Evolutionary conservation across 2,797 vertebrate genomes (phyloP), one percentile per base, ranked within the genome.

Genomic region (Hyperoplus immaculatus): DNA sequence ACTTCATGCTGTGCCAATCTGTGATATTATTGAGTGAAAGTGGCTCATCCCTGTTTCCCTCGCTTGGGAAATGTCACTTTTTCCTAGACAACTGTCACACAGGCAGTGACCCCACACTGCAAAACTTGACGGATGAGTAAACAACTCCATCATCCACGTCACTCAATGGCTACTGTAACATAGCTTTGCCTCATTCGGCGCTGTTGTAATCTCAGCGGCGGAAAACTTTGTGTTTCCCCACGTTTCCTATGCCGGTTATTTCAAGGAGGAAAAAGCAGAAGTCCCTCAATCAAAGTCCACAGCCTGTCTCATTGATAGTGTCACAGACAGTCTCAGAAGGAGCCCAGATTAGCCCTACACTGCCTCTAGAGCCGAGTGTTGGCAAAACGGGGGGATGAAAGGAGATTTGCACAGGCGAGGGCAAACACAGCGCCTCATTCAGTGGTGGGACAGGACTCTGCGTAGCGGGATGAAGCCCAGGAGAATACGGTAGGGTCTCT

Each of bases 231-330:
- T 74, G 69, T 87, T 87, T 84, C 69, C 69, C 45, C 61, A 91
- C 14, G 18, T 80, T 80, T 85, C 73, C 65, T 82, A 14, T 2
- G 2, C 13, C 47, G 8, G 16, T 65, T 83, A 72, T 78, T 88
- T 88, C 59, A 43, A 39, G 45, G 38, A 77, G 49, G 36, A 80
- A 88, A 29, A 90, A 91, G 87, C 86, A 88, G 91, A 92, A 93
- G 89, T 86, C 5, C 39, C 69, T 62, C 6, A 6, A 66, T 84
- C 77, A 38, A 71, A 86, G 65, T 36, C 61, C 16, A 50, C 43
- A 57, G 45, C 21, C 51, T 73, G 72, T 74, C 66, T 87, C 72
- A 18, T 3, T 80, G 85, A 83, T 55, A 43, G 67, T 8, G 51
- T 62, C n/a, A 29, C 62, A 45, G 84, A 45, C 21, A 73, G 79